Evolutionary conservation across 2,113 vertebrate genomes (phyloP).

Genomic region (Pica pica): DNA sequence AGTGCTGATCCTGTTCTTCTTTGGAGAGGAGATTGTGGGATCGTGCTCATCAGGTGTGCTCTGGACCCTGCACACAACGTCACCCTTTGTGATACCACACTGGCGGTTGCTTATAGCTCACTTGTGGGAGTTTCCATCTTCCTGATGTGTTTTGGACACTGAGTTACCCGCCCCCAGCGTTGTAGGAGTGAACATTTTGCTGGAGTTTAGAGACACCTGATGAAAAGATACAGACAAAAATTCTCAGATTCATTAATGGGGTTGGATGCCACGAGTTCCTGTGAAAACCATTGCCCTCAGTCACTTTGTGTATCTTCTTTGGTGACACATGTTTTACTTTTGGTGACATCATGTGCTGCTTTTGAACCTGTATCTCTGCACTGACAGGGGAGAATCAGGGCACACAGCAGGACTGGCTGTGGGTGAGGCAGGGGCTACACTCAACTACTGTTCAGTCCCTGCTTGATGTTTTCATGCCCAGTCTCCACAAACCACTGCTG

Average conservation of each 20-base stretch:
- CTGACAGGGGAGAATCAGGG: not conserved
- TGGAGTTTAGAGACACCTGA: not conserved
- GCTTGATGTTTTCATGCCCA: not conserved
- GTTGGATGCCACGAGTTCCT: not conserved
- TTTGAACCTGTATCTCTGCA: not conserved
- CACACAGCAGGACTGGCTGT: not conserved
- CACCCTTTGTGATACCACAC: not conserved
- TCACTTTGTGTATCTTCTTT: not conserved
- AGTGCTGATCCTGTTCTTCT: not conserved
- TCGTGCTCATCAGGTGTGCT: rapidly evolving
- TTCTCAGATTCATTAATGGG: not conserved
- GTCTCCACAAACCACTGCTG: not conserved
- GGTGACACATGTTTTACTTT: rapidly evolving
- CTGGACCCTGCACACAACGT: rapidly evolving
- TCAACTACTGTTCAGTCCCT: not conserved
- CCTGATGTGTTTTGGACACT: not conserved
- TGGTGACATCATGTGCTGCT: rapidly evolving
- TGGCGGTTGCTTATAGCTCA: not conserved
- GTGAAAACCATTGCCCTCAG: not conserved
- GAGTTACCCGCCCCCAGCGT: not conserved
- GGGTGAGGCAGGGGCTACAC: rapidly evolving
- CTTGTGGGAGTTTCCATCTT: not conserved
- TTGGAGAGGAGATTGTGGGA: not conserved
- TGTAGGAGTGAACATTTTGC: not conserved
- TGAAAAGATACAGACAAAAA: not conserved